Conservation (phyloP, 2,113 vertebrate genomes). For the Peromyscus californicus region DNA sequence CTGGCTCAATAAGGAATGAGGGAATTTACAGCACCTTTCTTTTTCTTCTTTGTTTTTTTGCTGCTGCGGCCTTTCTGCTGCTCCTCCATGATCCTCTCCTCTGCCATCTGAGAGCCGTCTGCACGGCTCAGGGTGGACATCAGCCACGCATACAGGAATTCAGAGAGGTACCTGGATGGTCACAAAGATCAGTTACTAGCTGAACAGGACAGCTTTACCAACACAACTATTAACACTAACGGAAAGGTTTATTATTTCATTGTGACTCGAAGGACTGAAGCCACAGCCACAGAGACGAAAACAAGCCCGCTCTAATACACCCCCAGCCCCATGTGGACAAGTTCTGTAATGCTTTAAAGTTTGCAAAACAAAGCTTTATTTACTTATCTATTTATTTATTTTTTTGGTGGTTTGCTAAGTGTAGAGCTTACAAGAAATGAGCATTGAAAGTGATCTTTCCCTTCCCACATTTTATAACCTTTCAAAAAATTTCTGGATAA, state of each 20-base stretch:
- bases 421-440: neutral
- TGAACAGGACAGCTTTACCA: neutral
- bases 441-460: neutral
- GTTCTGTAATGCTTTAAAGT: neutral
- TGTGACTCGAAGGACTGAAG: neutral
- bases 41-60: conserved; percentile 99
- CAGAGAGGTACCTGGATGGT: conserved; percentile 94
- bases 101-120: conserved; percentile 98
- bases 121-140: conserved; percentile 99
- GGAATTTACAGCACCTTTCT: conserved; percentile 89
- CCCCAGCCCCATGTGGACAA: neutral
- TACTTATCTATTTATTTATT: neutral
- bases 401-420: neutral
- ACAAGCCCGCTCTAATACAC: neutral
- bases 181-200: conserved; percentile 37
- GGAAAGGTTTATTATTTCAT: neutral
- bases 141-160: conserved; percentile 98
- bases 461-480: conserved; percentile 47
- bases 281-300: neutral
- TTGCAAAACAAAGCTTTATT: neutral
- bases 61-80: conserved; percentile 98
- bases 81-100: conserved; percentile 98
- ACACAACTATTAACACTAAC: neutral
- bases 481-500: conserved; percentile 59
- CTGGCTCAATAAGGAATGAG: neutral